phyloP scores from a whole-genome alignment of 2,113 vertebrate genomes.

The Lethenteron reissneri region DNA sequence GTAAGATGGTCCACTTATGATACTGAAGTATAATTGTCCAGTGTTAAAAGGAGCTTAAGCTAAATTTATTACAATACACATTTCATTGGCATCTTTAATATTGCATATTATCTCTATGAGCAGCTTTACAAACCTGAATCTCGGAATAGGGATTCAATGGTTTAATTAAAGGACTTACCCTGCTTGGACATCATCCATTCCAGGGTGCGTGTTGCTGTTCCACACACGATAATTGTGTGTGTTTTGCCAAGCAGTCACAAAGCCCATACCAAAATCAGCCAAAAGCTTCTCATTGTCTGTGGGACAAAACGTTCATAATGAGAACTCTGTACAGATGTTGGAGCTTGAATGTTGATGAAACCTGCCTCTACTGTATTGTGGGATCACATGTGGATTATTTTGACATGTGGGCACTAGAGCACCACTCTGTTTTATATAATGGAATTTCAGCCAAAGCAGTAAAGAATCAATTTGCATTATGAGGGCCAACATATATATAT shows the following conservation, averaged over 20 bases:
- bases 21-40: no score
- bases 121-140: no score
- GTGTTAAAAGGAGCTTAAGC: no score
- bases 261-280: background rate
- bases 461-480: background rate
- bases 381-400: background rate
- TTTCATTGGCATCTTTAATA: no score
- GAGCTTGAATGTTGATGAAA: background rate
- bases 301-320: background rate
- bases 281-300: background rate
- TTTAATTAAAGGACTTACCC: background rate
- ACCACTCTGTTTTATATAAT: background rate
- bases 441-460: background rate
- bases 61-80: no score
- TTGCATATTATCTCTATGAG: no score
- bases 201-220: conserved; percentile 1
- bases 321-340: background rate
- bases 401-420: conserved; percentile 5
- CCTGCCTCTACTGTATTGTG: background rate
- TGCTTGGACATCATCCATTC: conserved; percentile 1
- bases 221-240: conserved; percentile 3
- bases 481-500: background rate
- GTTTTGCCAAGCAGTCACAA: background rate
- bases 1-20: no score
- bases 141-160: no score